Conservation (phyloP, 2,113 vertebrate species). For the Clarias macrocephalus region DNA sequence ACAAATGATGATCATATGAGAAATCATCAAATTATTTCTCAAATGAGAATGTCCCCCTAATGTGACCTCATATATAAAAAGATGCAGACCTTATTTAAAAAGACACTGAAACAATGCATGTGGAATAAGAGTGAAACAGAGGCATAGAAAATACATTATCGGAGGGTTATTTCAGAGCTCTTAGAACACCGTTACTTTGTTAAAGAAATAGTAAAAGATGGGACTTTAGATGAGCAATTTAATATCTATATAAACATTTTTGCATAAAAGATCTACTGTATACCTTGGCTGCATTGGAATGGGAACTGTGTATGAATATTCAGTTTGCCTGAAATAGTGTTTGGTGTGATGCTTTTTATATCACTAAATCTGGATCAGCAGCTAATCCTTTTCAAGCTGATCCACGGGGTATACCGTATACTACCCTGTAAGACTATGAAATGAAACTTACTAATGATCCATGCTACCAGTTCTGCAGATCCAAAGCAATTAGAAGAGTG, state of each 20-base stretch:
- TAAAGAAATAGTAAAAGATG: too few relatives aligned
- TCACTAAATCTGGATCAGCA: constrained; percentile 7
- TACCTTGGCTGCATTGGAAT: background rate
- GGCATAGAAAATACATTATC: too few relatives aligned
- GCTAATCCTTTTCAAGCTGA: constrained; percentile 2
- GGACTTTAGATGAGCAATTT: background rate
- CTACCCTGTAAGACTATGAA: background rate
- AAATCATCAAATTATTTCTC: background rate
- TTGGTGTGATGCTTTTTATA: background rate
- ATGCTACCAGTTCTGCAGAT: background rate
- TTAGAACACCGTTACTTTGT: too few relatives aligned
- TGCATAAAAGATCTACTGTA: background rate
- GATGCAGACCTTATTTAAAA: too few relatives aligned
- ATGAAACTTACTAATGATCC: background rate
- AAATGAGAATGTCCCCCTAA: background rate
- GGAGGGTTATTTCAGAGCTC: too few relatives aligned
- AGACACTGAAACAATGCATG: too few relatives aligned
- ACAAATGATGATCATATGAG: too few relatives aligned
- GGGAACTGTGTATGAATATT: background rate
- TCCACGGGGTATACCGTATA: background rate
- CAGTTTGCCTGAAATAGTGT: background rate
- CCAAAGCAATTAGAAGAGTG: background rate
- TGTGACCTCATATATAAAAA: too few relatives aligned
- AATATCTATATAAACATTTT: background rate
- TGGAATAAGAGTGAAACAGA: too few relatives aligned